A percentile compares a stretch with the other conserved stretches of the same genome.
Evolutionary conservation across 92 coral and sea anemone genomes (phyloP).

Genomic region (Montipora capitata): DNA sequence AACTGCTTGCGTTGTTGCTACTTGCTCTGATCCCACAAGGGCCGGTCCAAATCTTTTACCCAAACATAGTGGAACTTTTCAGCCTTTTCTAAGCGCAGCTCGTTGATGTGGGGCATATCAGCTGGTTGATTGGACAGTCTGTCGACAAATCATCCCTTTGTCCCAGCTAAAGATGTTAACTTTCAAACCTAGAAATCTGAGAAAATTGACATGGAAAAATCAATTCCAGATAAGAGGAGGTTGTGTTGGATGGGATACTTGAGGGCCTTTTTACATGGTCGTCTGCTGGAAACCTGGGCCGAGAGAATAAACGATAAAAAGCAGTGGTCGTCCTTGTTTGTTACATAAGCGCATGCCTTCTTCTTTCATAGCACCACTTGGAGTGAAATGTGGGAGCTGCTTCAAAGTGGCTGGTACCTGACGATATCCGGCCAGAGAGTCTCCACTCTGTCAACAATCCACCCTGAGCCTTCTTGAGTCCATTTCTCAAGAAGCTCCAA

Average conservation of each 20-base stretch:
- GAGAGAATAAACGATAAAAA: not conserved
- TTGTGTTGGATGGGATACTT: not conserved
- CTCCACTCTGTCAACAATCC: not conserved
- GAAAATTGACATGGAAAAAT: not conserved
- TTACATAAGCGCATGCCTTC: not conserved
- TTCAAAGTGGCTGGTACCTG: not conserved
- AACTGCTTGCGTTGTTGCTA: not conserved
- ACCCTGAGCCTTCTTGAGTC: not conserved
- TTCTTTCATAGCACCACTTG: not conserved
- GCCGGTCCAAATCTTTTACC: not conserved
- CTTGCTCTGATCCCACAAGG: not conserved
- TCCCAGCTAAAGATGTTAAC: not conserved
- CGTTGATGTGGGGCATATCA: not conserved
- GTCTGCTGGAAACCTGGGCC: not conserved
- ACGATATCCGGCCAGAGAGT: not conserved
- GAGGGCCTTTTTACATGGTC: not conserved
- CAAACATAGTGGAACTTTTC: not conserved
- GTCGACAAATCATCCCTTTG: not conserved
- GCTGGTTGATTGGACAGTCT: not conserved
- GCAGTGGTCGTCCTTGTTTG: not conserved
- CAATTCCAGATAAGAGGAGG: not conserved
- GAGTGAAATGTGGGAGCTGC: not conserved
- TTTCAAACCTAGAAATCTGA: not conserved
- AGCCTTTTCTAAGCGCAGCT: not conserved
- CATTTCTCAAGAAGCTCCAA: not conserved